A percentile compares a stretch with the other conserved stretches of the same genome.
Evolutionary conservation across 2,797 vertebrate species (phyloP).

Genomic region (Hyperoplus lanceolatus): DNA sequence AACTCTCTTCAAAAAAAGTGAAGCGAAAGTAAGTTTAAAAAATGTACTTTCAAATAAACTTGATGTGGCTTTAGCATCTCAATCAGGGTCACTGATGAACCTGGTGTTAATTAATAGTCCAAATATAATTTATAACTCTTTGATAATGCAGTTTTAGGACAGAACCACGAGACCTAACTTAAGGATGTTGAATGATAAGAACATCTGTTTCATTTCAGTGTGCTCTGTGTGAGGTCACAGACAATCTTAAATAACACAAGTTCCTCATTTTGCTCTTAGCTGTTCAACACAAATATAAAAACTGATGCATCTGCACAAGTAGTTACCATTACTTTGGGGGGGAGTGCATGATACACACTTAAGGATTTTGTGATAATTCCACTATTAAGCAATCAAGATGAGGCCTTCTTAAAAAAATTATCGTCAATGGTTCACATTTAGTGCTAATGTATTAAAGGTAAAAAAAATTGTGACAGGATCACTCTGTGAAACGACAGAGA

Average conservation of each 20-base stretch:
- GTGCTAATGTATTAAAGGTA: no score
- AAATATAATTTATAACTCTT: not conserved
- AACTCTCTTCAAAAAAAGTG: not conserved
- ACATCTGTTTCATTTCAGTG: not conserved
- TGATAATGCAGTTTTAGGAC: no score
- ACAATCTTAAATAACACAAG: not conserved
- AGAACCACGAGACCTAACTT: not conserved
- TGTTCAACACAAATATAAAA: not conserved
- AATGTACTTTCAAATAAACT: not conserved
- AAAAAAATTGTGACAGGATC: no score
- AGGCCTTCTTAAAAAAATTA: not conserved
- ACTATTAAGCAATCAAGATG: no score
- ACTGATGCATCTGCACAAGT: not conserved
- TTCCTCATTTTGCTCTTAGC: constrained; percentile 8
- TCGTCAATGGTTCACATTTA: not conserved
- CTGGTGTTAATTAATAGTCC: not conserved
- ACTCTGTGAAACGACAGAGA: no score
- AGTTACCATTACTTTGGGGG: no score
- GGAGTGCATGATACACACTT: not conserved
- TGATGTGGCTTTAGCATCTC: not conserved
- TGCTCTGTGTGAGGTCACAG: not conserved
- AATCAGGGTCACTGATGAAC: not conserved
- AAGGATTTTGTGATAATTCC: no score
- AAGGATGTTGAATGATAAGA: not conserved
- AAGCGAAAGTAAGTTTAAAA: not conserved